Percentiles rank a stretch among this genome's conserved stretches.
These are phyloP conservation scores for Thripadectes ignobilis DNA, from an alignment of 2,797 vertebrate genomes.

Conservation along the genomic window DNA sequence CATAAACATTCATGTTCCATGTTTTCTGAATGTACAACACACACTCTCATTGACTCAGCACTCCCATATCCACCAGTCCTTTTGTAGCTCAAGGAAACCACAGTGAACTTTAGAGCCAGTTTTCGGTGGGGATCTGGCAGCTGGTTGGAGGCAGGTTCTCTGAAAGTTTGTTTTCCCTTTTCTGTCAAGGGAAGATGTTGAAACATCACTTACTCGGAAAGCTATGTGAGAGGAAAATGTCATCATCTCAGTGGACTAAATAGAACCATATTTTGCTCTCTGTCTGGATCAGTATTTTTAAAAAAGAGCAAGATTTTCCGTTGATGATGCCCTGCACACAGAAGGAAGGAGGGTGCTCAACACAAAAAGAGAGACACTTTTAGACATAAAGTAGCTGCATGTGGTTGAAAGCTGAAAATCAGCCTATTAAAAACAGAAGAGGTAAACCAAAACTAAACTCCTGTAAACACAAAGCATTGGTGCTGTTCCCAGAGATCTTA, in stretches of 20 bases:
- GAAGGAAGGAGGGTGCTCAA: conserved; percentile 18
- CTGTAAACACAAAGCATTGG: neutral
- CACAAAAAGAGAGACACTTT: neutral
- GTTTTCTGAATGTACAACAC: neutral
- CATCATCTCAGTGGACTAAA: conserved; percentile 35
- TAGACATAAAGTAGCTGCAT: neutral
- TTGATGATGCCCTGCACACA: neutral
- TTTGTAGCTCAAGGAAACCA: neutral
- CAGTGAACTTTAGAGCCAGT: neutral
- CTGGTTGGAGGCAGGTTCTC: neutral
- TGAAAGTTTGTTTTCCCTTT: conserved; percentile 5
- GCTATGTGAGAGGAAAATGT: conserved; percentile 18
- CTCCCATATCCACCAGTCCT: neutral
- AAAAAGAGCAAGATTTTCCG: conserved; percentile 52
- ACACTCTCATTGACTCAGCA: neutral
- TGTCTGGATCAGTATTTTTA: conserved; percentile 9
- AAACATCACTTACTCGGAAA: conserved; percentile 48
- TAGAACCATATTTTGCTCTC: conserved; percentile 34
- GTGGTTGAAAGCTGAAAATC: conserved; percentile 39
- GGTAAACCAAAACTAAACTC: neutral
- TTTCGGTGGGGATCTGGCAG: neutral
- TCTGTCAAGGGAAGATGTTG: conserved; percentile 12
- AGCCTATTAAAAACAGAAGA: neutral
- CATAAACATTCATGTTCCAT: fast-evolving
- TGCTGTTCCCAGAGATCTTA: neutral